These are phyloP conservation scores for Prunella himalayana DNA, from an alignment of 2,113 vertebrate genomes.

Conservation along the genomic window DNA sequence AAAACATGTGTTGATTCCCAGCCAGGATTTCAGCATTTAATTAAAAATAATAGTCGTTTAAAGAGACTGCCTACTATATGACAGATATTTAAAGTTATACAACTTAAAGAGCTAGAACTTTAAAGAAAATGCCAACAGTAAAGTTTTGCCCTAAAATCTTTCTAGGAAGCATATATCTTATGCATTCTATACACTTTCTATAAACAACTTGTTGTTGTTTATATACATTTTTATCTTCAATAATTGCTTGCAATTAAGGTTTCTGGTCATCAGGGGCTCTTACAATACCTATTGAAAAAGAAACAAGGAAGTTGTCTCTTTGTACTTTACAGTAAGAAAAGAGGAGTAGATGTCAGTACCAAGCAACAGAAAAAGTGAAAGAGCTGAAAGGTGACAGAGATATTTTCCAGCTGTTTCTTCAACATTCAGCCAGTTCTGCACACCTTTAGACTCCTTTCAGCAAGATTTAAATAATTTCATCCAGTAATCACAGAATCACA, in stretches of 20 bases:
- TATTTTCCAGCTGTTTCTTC: not conserved
- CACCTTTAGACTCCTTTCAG: not conserved
- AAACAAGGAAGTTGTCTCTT: not conserved
- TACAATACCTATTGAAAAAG: not conserved
- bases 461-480: not conserved
- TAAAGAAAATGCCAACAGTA: not conserved
- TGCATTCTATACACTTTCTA: not conserved
- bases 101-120: not conserved
- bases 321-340: not conserved
- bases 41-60: not conserved
- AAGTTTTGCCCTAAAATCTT: not conserved
- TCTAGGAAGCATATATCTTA: not conserved
- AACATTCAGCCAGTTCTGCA: not conserved
- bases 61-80: not conserved
- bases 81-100: not conserved
- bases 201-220: not conserved
- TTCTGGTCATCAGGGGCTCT: not conserved
- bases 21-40: not conserved
- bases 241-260: not conserved
- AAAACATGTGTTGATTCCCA: not conserved
- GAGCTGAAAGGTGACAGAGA: not conserved
- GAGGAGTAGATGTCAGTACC: not conserved
- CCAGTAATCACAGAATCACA: not conserved
- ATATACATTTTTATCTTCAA: not conserved
- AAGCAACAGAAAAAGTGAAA: not conserved